These are phyloP conservation scores for Pseudoips prasinana DNA, from an alignment of 2,888 invertebrate species.

Conservation along the genomic window DNA sequence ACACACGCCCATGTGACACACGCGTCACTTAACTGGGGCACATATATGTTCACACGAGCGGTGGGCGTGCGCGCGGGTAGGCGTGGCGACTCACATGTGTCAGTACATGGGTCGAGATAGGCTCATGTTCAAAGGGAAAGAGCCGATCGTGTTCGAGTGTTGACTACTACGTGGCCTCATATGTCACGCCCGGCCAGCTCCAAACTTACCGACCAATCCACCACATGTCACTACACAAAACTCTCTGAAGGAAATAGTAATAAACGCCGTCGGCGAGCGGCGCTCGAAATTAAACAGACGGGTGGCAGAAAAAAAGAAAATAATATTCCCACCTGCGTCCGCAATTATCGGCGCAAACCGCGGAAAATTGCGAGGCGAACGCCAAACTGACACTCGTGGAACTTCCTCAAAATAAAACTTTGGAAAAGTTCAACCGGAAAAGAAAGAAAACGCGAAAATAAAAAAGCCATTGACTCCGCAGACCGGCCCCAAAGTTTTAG, in stretches of 20 bases:
- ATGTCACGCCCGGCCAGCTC: slow-evolving; percentile 13
- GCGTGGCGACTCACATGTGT: slow-evolving; percentile 51
- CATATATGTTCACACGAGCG: slow-evolving; percentile 49
- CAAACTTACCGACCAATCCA: slow-evolving; percentile 25
- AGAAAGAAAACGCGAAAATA: slow-evolving; percentile 77
- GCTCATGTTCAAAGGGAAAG: slow-evolving; percentile 37
- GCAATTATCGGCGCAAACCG: slow-evolving; percentile 77
- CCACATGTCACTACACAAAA: slow-evolving; percentile 15
- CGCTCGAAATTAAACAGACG: slow-evolving; percentile 39
- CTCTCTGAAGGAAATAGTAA: slow-evolving; percentile 30
- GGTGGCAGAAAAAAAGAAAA: slow-evolving; percentile 45
- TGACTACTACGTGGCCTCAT: slow-evolving; percentile 13
- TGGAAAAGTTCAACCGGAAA: slow-evolving; percentile 77
- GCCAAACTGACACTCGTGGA: slow-evolving; percentile 78
- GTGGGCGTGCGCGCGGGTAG: slow-evolving; percentile 63
- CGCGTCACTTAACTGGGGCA: slow-evolving; percentile 58
- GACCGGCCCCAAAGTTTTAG: slow-evolving; percentile 69
- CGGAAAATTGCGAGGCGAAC: slow-evolving; percentile 75
- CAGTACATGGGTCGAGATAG: slow-evolving; percentile 52
- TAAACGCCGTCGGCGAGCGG: slow-evolving; percentile 30
- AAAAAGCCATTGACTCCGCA: slow-evolving; percentile 79
- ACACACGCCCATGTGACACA: slow-evolving; percentile 62
- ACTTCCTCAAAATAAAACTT: slow-evolving; percentile 78
- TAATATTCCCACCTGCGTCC: slow-evolving; percentile 71
- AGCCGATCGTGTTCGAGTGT: slow-evolving; percentile 32